These are phyloP conservation scores for Clarias platycephalus DNA, from an alignment of 2,797 vertebrate species.

Conservation along the genomic window DNA sequence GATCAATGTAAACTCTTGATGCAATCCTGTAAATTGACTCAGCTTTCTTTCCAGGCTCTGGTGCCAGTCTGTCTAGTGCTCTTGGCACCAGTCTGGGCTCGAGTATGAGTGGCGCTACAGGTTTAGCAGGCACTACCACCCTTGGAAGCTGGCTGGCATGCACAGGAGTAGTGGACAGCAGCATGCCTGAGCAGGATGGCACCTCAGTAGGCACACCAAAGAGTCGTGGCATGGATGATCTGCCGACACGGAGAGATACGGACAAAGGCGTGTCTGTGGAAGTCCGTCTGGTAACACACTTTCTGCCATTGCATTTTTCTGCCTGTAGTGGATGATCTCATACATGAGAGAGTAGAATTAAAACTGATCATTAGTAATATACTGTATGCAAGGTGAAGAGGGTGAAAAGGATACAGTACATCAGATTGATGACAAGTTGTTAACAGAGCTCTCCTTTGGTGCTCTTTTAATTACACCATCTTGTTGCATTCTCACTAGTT, in stretches of 20 bases:
- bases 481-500: not conserved
- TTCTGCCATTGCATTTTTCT: not conserved
- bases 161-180: conserved; percentile 59
- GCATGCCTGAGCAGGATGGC: conserved; percentile 71
- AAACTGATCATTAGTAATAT: not conserved
- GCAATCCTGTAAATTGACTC: conserved; percentile 1
- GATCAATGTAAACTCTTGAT: not conserved
- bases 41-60: conserved; percentile 39
- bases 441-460: not conserved
- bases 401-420: not conserved
- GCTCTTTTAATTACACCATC: not conserved
- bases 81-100: conserved; percentile 37
- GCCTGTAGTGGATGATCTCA: not conserved
- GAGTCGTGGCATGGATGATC: conserved; percentile 77
- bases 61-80: conserved; percentile 41
- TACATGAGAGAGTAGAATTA: conserved; percentile 2
- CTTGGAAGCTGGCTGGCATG: conserved; percentile 73
- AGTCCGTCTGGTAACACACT: conserved; percentile 80
- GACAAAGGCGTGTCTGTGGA: conserved; percentile 90
- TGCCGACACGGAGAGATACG: conserved; percentile 77
- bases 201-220: conserved; percentile 69
- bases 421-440: not conserved
- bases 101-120: conserved; percentile 31
- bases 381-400: not conserved
- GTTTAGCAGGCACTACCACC: conserved; percentile 64